These are phyloP conservation scores for Oceanodroma tethys DNA, from an alignment of 2,113 vertebrate genomes.

Conservation along the genomic window DNA sequence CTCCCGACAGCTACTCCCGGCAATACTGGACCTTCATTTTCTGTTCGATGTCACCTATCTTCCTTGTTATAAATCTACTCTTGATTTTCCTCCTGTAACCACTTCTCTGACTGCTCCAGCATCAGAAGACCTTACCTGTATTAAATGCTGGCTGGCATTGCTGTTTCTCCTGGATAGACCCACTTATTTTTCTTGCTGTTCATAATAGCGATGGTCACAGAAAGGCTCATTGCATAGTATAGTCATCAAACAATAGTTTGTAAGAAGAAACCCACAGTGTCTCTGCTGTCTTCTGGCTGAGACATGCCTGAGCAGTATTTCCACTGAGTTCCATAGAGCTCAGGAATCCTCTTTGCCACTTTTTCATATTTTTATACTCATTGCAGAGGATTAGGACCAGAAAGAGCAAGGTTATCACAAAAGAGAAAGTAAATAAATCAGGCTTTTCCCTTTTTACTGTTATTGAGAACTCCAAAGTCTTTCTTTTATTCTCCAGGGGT, in stretches of 20 bases:
- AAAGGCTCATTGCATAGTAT: neutral
- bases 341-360: neutral
- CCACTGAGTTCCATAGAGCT: neutral
- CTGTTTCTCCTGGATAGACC: neutral
- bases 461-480: conserved; percentile 18
- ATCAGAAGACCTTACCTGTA: neutral
- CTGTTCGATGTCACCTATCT: fast-evolving
- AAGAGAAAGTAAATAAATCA: neutral
- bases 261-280: neutral
- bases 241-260: neutral
- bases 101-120: neutral
- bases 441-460: neutral
- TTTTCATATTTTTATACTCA: neutral
- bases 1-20: neutral
- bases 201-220: fast-evolving
- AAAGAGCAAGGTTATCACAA: neutral
- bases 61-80: neutral
- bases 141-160: neutral
- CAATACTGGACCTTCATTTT: neutral
- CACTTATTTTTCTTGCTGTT: neutral
- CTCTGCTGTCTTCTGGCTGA: neutral
- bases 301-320: neutral
- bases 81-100: neutral
- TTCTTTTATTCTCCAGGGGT: conserved; percentile 41
- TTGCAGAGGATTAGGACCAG: neutral